Conservation (phyloP, 2,113 vertebrate species). For the Sminthopsis crassicaudata region DNA sequence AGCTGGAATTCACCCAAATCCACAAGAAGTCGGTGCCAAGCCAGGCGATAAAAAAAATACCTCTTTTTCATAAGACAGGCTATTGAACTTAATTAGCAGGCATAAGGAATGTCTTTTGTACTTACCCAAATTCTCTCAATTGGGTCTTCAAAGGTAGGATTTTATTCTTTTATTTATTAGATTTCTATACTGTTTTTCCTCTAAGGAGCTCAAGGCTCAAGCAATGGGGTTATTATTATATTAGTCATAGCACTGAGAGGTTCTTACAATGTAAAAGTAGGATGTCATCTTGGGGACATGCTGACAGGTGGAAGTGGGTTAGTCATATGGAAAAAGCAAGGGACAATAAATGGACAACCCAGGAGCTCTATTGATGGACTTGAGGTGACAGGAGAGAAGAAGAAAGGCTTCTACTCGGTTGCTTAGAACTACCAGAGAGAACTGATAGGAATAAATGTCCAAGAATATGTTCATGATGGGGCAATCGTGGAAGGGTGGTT, state of each 20-base stretch:
- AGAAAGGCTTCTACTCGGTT: not conserved
- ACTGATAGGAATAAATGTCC: not conserved
- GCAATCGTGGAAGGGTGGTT: not conserved
- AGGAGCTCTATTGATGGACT: not conserved
- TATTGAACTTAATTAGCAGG: not conserved
- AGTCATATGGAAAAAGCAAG: not conserved
- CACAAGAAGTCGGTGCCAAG: not conserved
- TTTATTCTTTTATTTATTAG: constrained; percentile 44
- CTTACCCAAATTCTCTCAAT: constrained; percentile 20
- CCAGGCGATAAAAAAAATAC: not conserved
- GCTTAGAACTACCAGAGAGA: not conserved
- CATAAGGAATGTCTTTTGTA: not conserved
- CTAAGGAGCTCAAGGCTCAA: constrained; percentile 53
- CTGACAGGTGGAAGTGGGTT: not conserved
- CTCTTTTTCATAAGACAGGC: not conserved
- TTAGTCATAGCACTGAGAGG: not conserved
- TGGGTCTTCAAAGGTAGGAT: constrained; percentile 34
- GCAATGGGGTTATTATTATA: constrained; percentile 26
- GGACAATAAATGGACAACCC: not conserved
- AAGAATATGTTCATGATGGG: not conserved
- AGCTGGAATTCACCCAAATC: not conserved
- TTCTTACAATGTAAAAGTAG: not conserved
- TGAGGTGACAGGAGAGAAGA: not conserved
- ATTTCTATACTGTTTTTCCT: constrained; percentile 42
- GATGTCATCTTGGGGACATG: not conserved